phyloP scores from a whole-genome alignment of 2,888 invertebrate species.

The Melitaea athalia region DNA sequence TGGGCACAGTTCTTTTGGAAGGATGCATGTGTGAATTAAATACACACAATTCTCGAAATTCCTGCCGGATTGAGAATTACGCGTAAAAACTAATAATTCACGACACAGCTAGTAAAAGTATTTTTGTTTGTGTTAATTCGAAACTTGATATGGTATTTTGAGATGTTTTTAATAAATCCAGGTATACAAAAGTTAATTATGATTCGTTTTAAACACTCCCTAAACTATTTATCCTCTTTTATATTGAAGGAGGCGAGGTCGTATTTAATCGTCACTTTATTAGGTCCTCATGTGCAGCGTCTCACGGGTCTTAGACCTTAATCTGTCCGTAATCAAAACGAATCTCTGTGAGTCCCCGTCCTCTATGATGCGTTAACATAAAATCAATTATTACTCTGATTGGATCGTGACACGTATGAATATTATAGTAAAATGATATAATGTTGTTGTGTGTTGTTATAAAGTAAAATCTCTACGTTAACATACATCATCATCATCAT shows the following conservation, averaged over 20 bases:
- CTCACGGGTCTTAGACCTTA: slow-evolving; percentile 59
- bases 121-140: slow-evolving; percentile 46
- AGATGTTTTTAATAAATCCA: not conserved
- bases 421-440: not conserved
- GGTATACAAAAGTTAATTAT: slow-evolving; percentile 15
- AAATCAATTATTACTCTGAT: slow-evolving; percentile 42
- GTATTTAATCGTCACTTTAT: slow-evolving; percentile 53
- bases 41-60: too few species aligned
- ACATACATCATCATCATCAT: too few species aligned
- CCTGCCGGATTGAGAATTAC: too few species aligned
- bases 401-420: not conserved
- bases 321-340: slow-evolving; percentile 73
- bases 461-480: not conserved
- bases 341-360: slow-evolving; percentile 58
- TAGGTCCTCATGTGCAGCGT: slow-evolving; percentile 47
- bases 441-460: not conserved
- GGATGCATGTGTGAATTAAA: too few species aligned
- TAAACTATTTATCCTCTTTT: slow-evolving; percentile 35
- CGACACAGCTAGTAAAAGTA: too few species aligned
- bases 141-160: slow-evolving; percentile 51
- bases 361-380: slow-evolving; percentile 37
- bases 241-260: slow-evolving; percentile 36
- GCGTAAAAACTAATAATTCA: too few species aligned
- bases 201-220: slow-evolving; percentile 29
- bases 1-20: too few species aligned